Base-by-base conservation (phyloP, 92 coral and sea anemone genomes). In the Parazoanthus darwini region DNA sequence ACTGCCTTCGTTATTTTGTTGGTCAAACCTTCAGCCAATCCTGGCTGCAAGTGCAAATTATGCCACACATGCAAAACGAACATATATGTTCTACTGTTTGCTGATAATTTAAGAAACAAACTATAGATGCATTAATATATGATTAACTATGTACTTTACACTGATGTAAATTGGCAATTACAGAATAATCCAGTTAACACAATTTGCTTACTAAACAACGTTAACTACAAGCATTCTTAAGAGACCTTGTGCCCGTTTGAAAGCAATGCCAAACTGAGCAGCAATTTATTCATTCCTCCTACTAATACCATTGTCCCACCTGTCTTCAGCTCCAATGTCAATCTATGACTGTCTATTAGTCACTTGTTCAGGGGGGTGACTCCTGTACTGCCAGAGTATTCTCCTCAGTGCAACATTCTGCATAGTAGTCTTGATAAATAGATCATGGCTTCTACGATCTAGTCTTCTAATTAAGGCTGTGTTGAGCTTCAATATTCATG, bases 241-340 rank as follows among this genome's bases (percentile, higher is more conserved):
- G 18, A 76, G 15, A 76, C 48, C 70, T 76, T 29, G 3, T 20
- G 39, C 39, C 48, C 39, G 54, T 16, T 76, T 13, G 39, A 36
- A 36, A 36, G 35, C 48, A 80, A 51, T 14, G 58, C 13, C 37
- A 50, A 13, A 54, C 81, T 44, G 81, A 46, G 13, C 15, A 50
- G 46, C 18, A 8, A 16, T 59, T 20, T 63, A 22, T 22, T 63
- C 54, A 13, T 2, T 81, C 42, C 48, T 58, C 85, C 73, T 63
- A 81, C 51, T 81, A 81, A 29, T 37, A 81, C 23, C 44, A 81
- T 74, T 81, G 85, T 13, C 85, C 85, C 85, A 38, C 85, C 85
- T 81, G 85, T 81, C 85, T 81, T 63, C 85, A 81, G 74, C 20
- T 81, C 73, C 85, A 81, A 81, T 58, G 85, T 81, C 85, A 81